Percentiles rank a stretch among this genome's conserved stretches.
Conservation (phyloP, 2,797 vertebrate genomes). For the Pseudochirops cupreus region DNA sequence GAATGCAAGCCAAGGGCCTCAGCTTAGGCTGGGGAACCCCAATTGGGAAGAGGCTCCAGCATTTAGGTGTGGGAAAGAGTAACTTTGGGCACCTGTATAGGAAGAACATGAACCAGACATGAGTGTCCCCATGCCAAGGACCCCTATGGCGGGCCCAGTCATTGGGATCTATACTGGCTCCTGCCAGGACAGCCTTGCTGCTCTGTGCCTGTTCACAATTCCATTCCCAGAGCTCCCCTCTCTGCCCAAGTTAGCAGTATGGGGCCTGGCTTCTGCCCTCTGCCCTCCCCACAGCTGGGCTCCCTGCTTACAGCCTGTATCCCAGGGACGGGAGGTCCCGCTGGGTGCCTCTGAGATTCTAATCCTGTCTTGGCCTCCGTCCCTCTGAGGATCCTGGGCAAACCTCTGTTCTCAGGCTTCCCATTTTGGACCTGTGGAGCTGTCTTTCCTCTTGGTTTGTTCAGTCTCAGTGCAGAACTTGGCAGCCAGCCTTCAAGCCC, state of each 20-base stretch:
- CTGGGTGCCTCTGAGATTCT: constrained; percentile 64
- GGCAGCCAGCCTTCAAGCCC: not conserved
- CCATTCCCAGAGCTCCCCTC: constrained; percentile 74
- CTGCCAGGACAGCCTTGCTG: constrained; percentile 43
- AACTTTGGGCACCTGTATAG: not conserved
- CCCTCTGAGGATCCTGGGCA: constrained; percentile 73
- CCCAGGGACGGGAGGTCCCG: constrained; percentile 71
- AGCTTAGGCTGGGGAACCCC: constrained; percentile 27
- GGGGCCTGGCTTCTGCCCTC: constrained; percentile 63
- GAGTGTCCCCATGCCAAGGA: constrained; percentile 7
- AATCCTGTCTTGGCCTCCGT: constrained; percentile 70
- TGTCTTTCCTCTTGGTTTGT: constrained; percentile 46
- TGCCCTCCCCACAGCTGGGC: constrained; percentile 60
- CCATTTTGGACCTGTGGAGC: constrained; percentile 53
- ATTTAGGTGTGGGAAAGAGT: not conserved
- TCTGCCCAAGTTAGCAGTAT: constrained; percentile 79
- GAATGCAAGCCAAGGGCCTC: not conserved
- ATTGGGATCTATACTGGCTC: not conserved
- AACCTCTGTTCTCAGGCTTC: constrained; percentile 63
- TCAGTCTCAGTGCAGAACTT: constrained; percentile 38
- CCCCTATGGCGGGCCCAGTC: not conserved
- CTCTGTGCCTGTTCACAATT: constrained; percentile 53
- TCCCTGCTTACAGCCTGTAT: constrained; percentile 64
- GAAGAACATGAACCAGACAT: constrained; percentile 24
- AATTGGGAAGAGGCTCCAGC: not conserved